A percentile compares a stretch with the other conserved stretches of the same genome.
These are phyloP conservation scores for Natrix natrix DNA, from an alignment of 2,797 vertebrate species.

Conservation along the genomic window DNA sequence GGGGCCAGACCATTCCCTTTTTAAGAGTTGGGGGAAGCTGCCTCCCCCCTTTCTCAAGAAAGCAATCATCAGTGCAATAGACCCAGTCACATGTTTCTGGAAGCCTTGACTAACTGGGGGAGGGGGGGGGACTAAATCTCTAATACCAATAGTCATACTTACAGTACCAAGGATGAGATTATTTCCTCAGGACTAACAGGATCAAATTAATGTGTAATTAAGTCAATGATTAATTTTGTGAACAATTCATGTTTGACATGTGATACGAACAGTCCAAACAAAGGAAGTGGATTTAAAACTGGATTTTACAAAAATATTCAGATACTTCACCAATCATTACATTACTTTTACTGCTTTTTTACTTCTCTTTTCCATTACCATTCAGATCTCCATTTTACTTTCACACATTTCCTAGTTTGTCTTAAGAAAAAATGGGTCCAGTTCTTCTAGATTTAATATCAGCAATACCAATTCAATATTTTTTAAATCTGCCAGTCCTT, in stretches of 20 bases:
- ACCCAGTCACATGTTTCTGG: background rate
- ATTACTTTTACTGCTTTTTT: background rate
- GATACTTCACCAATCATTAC: background rate
- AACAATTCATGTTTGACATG: background rate
- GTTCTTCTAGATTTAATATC: background rate
- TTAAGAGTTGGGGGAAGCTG: background rate
- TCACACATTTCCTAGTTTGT: background rate
- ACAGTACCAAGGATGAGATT: background rate
- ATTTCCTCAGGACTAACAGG: background rate
- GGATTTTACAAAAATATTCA: background rate
- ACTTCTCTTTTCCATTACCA: background rate
- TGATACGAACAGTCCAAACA: background rate
- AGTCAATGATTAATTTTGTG: background rate
- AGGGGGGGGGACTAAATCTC: background rate
- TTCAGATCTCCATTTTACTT: background rate
- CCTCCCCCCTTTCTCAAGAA: background rate
- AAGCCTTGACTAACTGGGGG: background rate
- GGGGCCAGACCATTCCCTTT: background rate
- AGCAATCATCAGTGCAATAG: background rate
- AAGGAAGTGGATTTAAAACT: background rate
- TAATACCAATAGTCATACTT: background rate
- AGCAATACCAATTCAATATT: background rate
- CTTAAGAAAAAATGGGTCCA: background rate
- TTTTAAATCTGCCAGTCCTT: background rate
- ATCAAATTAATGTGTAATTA: background rate